Evolutionary conservation across 35 echinoderm and acorn worm species (phyloP).

Genomic region (Hemicentrotus pulcherrimus): DNA sequence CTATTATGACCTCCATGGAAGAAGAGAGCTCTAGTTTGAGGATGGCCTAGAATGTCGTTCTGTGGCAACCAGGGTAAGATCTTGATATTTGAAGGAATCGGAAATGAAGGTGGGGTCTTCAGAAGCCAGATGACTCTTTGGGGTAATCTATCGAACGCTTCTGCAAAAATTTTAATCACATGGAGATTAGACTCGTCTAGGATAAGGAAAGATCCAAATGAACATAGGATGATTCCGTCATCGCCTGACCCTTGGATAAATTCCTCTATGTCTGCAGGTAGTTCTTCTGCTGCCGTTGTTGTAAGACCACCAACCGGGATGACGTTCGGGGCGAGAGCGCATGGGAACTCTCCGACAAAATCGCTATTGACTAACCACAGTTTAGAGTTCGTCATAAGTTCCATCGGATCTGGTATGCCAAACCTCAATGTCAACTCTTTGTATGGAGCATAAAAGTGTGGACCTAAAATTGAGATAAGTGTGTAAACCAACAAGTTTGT

Average conservation of each 20-base stretch:
- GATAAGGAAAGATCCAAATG: background rate
- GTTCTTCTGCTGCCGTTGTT: background rate
- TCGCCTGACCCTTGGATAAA: conserved; percentile 9
- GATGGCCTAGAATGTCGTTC: conserved; percentile 34
- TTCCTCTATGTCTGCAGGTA: background rate
- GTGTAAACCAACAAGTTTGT: background rate
- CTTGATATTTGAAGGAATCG: background rate
- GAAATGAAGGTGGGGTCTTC: background rate
- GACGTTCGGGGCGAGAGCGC: conserved; percentile 21
- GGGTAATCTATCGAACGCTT: conserved; percentile 15
- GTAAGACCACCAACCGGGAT: conserved; percentile 30
- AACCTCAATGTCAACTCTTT: background rate
- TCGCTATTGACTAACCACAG: conserved; percentile 38
- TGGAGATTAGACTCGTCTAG: background rate
- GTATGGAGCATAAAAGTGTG: background rate
- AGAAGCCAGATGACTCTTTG: conserved; percentile 38
- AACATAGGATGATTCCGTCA: conserved; percentile 26
- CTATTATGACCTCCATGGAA: conserved; percentile 31
- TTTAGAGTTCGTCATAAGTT: background rate
- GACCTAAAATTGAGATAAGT: background rate
- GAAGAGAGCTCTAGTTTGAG: conserved; percentile 31
- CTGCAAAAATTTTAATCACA: background rate
- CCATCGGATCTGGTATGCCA: background rate
- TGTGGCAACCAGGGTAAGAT: conserved; percentile 24
- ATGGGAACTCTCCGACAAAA: conserved; percentile 31